Evolutionary conservation across 2,113 vertebrate species (phyloP).

Genomic region (Chunga burmeisteri): DNA sequence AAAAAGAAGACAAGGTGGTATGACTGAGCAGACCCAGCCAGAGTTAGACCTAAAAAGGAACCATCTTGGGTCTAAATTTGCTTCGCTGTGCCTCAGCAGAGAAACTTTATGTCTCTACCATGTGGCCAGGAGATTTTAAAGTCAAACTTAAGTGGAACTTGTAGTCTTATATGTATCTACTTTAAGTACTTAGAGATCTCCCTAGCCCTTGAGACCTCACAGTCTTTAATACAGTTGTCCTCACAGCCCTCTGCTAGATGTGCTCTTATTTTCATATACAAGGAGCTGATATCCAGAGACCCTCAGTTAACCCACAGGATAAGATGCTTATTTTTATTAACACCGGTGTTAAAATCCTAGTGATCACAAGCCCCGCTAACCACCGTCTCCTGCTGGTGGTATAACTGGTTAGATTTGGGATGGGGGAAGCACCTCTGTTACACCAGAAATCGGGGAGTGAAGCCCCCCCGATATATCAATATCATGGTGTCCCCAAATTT

Average conservation of each 20-base stretch:
- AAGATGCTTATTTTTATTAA: neutral
- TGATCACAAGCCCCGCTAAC: neutral
- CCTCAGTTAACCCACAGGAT: neutral
- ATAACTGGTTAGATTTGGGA: neutral
- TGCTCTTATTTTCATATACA: neutral
- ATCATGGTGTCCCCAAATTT: neutral
- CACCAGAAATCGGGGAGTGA: neutral
- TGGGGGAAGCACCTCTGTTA: neutral
- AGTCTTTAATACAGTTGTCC: neutral
- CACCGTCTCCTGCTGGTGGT: neutral
- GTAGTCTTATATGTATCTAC: neutral
- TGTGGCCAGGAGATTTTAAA: neutral
- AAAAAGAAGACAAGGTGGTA: neutral
- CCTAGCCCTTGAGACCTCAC: neutral
- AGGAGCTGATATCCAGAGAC: neutral
- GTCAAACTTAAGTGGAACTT: neutral
- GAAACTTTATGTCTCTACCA: neutral
- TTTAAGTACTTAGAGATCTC: neutral
- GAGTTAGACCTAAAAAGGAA: neutral
- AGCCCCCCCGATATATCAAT: fast-evolving
- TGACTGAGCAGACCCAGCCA: neutral
- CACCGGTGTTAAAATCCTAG: neutral
- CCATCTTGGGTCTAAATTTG: neutral
- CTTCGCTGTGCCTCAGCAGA: neutral
- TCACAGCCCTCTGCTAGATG: neutral